Conservation (phyloP, 2,113 vertebrate genomes). For the Lynx canadensis region DNA sequence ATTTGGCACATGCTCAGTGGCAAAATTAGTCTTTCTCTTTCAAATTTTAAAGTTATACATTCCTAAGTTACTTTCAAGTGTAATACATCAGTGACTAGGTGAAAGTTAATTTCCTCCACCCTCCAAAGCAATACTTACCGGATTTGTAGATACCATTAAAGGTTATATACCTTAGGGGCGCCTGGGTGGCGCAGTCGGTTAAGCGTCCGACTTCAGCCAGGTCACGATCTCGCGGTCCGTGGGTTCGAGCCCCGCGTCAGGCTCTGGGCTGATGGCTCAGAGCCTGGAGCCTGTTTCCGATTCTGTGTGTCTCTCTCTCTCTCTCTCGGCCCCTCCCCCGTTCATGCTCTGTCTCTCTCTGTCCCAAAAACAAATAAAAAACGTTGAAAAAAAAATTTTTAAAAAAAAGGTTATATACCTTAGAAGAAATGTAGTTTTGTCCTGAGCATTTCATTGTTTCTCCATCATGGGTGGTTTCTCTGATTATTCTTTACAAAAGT, state of each 20-base stretch:
- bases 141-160: conserved; percentile 67
- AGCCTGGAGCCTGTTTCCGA: too few species aligned
- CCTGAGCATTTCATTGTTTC: conserved; percentile 64
- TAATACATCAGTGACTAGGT: conserved; percentile 35
- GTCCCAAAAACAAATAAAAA: too few species aligned
- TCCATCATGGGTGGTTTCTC: conserved; percentile 54
- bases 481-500: conserved; percentile 79
- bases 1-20: conserved; percentile 38
- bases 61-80: conserved; percentile 37
- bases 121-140: conserved; percentile 39
- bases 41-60: conserved; percentile 31
- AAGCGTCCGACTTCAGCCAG: too few species aligned
- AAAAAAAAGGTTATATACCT: conserved; percentile 70
- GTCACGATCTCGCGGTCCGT: too few species aligned
- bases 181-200: too few species aligned
- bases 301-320: too few species aligned
- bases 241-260: too few species aligned
- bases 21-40: conserved; percentile 22
- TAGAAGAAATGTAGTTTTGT: conserved; percentile 68
- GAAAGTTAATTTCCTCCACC: conserved; percentile 46
- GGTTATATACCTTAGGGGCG: conserved; percentile 63
- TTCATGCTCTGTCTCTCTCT: too few species aligned
- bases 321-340: too few species aligned
- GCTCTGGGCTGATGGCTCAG: too few species aligned
- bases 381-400: too few species aligned